Evolutionary conservation across 2,797 vertebrate species (phyloP).

Genomic region (Limosa lapponica): DNA sequence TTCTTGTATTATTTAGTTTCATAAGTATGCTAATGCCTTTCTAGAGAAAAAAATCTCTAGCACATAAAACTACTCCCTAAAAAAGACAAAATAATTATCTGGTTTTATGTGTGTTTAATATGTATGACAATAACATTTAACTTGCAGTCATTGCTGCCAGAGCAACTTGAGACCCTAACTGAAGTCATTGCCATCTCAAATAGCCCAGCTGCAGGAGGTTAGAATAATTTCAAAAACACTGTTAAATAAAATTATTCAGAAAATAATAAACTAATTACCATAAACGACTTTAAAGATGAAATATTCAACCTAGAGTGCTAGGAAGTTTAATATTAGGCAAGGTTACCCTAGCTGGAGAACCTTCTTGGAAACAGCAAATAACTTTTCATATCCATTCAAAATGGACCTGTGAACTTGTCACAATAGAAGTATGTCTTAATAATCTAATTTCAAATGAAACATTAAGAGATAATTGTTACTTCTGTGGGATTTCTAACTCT

Average conservation of each 20-base stretch:
- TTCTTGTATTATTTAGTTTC: neutral
- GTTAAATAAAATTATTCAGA: neutral
- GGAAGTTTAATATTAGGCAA: neutral
- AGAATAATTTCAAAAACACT: neutral
- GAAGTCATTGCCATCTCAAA: neutral
- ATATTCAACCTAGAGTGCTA: neutral
- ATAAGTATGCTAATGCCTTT: neutral
- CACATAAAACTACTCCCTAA: neutral
- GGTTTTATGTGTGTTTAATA: neutral
- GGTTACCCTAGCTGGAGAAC: neutral
- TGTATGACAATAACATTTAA: neutral
- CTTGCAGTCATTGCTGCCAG: neutral
- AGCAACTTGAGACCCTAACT: neutral
- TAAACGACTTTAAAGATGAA: neutral
- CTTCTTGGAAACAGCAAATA: neutral
- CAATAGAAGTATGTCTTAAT: neutral
- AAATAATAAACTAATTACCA: slow-evolving; percentile 10
- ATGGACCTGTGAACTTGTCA: neutral
- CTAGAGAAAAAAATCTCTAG: neutral
- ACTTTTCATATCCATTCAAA: neutral
- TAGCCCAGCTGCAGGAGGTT: neutral
- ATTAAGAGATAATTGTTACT: slow-evolving; percentile 13
- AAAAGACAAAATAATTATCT: neutral
- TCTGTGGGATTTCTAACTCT: slow-evolving; percentile 10
- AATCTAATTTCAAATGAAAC: slow-evolving; percentile 23